Base-by-base conservation (phyloP, 2,888 invertebrate genomes). In the Empis stercorea region DNA sequence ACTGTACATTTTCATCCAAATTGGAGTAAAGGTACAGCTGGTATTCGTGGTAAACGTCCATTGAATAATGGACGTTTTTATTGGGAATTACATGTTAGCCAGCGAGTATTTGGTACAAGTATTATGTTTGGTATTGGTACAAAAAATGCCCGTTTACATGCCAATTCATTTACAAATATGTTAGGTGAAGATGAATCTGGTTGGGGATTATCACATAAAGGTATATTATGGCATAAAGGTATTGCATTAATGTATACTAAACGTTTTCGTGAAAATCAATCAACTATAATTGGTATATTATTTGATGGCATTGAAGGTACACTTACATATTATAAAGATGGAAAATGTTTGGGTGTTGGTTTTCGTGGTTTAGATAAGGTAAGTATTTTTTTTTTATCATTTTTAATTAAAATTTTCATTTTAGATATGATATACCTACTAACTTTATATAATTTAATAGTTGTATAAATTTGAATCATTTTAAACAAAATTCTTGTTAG, bases 101-200 rank as follows among this genome's bases (percentile, higher is more conserved):
- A 78, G 56, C 66, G 83, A 40, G 74, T 84, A 38, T 83, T 82
- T 59, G 83, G 84, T 17, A 84, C 84, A 1, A 70, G 81, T 57
- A 81, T 84, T 71, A 84, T 84, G 84, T 81, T 84, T 56, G 84
- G 84, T 14, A 71, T 82, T 42, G 80, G 79, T 37, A 79, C 78
- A 4, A 64, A 63, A 45, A 60, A 66, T 37, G 75, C 75, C 3
- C 66, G 78, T 6, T 66, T 84, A 2, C 81, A 83, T 60, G 78
- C 76, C 2, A 78, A 80, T 59, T 73, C 77, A 13, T 84, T 83
- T 61, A 75, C 77, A 27, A 82, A 84, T 61, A 68, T 84, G 57
- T 64, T 84, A 27, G 84, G 84, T n/a, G 80, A 81, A 62, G 79
- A 84, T 60, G 72, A 73, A 42, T 70, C 76, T 51, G 78, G 82